These are phyloP conservation scores for Papilio polytes DNA, from an alignment of 1,140 invertebrate species.

Conservation along the genomic window DNA sequence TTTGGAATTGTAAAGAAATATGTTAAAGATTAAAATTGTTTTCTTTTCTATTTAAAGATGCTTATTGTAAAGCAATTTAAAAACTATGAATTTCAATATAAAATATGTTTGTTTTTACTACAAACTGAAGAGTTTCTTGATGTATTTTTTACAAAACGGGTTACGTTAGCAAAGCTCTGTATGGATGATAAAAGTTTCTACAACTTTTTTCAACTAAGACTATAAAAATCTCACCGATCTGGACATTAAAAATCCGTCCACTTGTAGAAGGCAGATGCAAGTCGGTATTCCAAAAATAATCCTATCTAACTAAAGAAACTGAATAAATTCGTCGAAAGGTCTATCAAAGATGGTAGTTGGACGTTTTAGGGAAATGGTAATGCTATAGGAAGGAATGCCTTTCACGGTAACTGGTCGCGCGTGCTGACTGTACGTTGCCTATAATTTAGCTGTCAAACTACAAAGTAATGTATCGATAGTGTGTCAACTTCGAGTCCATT, in stretches of 20 bases:
- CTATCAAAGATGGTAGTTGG: neutral
- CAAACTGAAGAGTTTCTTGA: neutral
- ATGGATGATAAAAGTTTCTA: neutral
- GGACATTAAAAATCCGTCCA: constrained; percentile 16
- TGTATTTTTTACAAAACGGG: neutral
- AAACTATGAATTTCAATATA: neutral
- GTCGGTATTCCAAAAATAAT: neutral
- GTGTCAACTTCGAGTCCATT: constrained; percentile 49
- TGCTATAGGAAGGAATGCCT: constrained; percentile 8
- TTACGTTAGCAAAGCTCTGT: neutral
- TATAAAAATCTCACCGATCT: constrained; percentile 7
- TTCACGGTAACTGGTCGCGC: constrained; percentile 14
- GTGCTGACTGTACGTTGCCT: constrained; percentile 45
- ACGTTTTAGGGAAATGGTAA: constrained; percentile 34
- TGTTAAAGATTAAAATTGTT: too few species aligned
- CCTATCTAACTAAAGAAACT: constrained; percentile 23
- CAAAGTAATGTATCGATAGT: constrained; percentile 49
- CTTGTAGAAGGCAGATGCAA: neutral
- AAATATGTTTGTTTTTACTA: neutral
- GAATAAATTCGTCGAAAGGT: constrained; percentile 25
- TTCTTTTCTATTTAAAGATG: neutral
- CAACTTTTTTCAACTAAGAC: constrained; percentile 1
- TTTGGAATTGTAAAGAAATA: too few species aligned
- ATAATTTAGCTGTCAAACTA: constrained; percentile 57
- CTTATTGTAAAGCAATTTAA: neutral